A percentile compares a stretch with the other conserved stretches of the same genome.
phyloP scores from a whole-genome alignment of 2,113 vertebrate genomes.

The Dromas ardeola region DNA sequence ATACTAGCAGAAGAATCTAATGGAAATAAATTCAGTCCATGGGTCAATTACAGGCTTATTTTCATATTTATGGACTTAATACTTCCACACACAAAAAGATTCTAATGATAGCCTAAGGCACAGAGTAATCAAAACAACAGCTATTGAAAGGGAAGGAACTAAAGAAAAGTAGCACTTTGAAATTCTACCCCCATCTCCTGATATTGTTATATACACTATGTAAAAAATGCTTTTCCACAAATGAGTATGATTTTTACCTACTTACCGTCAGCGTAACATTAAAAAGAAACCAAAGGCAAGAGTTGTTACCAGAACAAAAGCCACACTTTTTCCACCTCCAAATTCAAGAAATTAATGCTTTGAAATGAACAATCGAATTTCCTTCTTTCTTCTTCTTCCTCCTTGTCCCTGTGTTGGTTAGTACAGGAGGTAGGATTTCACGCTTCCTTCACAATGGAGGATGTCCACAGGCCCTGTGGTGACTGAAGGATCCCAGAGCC shows the following conservation, averaged over 20 bases:
- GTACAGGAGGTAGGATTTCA: neutral
- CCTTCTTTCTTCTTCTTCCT: neutral
- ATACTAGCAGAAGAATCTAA: constrained; percentile 65
- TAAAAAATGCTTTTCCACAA: constrained; percentile 52
- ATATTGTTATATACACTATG: constrained; percentile 26
- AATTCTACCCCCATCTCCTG: constrained; percentile 37
- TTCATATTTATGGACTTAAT: constrained; percentile 77
- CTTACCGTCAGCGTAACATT: neutral
- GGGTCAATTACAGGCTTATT: constrained; percentile 77
- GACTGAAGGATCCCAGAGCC: neutral
- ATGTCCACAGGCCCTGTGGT: neutral
- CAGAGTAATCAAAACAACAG: constrained; percentile 71
- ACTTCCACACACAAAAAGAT: constrained; percentile 72
- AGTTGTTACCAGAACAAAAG: constrained; percentile 7
- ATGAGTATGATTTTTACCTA: constrained; percentile 62
- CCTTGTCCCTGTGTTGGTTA: neutral
- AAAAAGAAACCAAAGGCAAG: constrained; percentile 36
- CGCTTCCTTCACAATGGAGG: rapidly evolving
- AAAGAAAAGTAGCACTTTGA: constrained; percentile 31
- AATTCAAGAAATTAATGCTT: neutral
- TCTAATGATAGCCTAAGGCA: constrained; percentile 73
- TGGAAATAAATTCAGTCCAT: constrained; percentile 74
- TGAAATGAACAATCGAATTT: neutral
- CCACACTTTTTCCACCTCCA: neutral
- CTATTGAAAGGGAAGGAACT: constrained; percentile 38